Evolutionary conservation across 1,140 invertebrate genomes (phyloP), one percentile per base, ranked within the genome.

Genomic region (Zaprionus kolodkinae): DNA sequence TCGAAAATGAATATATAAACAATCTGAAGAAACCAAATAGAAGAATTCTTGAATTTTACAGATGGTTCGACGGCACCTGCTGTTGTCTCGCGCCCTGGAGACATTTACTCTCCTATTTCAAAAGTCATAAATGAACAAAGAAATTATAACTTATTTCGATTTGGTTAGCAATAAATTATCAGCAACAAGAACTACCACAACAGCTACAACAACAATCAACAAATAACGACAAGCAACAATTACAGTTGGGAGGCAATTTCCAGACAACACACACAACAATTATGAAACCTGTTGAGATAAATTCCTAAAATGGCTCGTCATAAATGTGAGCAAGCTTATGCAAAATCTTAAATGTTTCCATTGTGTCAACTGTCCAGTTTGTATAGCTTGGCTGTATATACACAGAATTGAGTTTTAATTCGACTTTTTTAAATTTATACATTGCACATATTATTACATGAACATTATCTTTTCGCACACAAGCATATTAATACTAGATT

Each of bases 1-100:
- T 36, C 38, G 54, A 66, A 77, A 83, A 68, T 52, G 38, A 63
- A 73, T 76, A 75, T 15, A 9, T 25, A 33, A 33, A 55, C 21
- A 25, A 30, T 15, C 40, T 45, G 21, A 55, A 64, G 56, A 54
- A 78, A 70, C 80, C 80, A 80, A 88, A 80, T 72, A 79, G 71
- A 78, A 81, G 67, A 89, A 85, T 89, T 90, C 78, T 89, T 90
- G 38, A 81, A 85, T 86, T 80, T 89, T 89, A 78, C 85, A 89
- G 85, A 85, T 89, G 85, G 85, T 73, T 79, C 72, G 85, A 81
- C 67, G 85, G 83, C 81, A 71, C 71, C 76, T 89, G 85, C 81
- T 89, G 85, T 76, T 89, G 85, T 73, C 68, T 77, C 45, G 74
- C 76, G 52, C 76, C 88, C 54, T 89, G 85, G 85, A 81, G 63